Evolutionary conservation across 92 coral and sea anemone species (phyloP).

Genomic region (Epizoanthus illoricatus): DNA sequence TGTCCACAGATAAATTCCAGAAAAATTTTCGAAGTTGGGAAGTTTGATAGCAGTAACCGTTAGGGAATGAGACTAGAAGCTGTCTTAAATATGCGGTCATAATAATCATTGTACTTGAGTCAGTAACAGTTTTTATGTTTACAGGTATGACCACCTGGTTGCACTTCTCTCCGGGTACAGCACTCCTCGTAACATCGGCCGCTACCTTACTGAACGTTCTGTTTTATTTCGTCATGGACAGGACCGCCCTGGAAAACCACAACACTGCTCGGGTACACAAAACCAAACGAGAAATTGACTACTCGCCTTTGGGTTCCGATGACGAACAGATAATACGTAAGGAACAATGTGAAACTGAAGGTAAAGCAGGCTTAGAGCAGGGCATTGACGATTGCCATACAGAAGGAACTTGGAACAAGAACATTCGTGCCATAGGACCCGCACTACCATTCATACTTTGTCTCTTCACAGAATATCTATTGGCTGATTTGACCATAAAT

Average conservation of each 20-base stretch:
- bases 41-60: no score
- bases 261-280: background rate
- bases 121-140: background rate
- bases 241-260: background rate
- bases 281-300: background rate
- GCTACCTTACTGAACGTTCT: slow-evolving; percentile 5
- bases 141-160: slow-evolving; percentile 37
- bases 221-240: slow-evolving; percentile 30
- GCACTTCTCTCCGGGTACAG: slow-evolving; percentile 12
- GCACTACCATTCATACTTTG: slow-evolving; percentile 9
- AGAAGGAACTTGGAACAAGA: background rate
- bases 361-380: background rate
- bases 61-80: no score
- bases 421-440: background rate
- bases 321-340: background rate
- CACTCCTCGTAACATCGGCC: background rate
- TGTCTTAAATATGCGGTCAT: no score
- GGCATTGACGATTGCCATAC: background rate
- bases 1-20: no score
- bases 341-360: background rate
- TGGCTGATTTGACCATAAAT: slow-evolving; percentile 23
- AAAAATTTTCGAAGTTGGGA: no score
- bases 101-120: no score
- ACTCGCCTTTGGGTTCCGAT: background rate
- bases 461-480: slow-evolving; percentile 24